Conservation (phyloP, 2,888 invertebrate genomes). For the Xestobium rufovillosum region DNA sequence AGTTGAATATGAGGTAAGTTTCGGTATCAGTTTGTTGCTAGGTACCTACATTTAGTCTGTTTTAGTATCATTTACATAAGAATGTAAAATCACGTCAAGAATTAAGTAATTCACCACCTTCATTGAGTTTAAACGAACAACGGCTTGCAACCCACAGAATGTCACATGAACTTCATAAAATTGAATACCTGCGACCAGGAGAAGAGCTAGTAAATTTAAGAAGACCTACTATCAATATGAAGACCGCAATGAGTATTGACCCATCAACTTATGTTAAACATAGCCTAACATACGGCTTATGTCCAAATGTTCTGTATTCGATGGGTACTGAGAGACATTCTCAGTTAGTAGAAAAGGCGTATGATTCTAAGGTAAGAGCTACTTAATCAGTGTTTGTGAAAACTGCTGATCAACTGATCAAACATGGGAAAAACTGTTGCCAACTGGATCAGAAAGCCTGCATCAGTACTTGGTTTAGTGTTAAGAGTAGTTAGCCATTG, state of each 20-base stretch:
- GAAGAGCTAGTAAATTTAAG: constrained; percentile 43
- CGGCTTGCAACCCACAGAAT: constrained; percentile 40
- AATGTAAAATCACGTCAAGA: constrained; percentile 32
- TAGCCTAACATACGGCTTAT: constrained; percentile 55
- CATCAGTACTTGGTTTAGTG: too few species aligned
- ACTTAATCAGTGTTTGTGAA: background rate
- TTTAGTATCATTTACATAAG: too few species aligned
- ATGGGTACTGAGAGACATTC: constrained; percentile 59
- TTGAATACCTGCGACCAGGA: background rate
- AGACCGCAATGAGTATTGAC: constrained; percentile 53
- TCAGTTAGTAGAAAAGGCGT: constrained; percentile 46
- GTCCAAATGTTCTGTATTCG: constrained; percentile 55
- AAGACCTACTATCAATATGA: constrained; percentile 45
- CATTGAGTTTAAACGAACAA: constrained; percentile 36
- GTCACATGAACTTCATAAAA: background rate
- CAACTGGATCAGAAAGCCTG: too few species aligned
- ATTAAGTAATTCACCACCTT: constrained; percentile 23
- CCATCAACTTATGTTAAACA: constrained; percentile 59
- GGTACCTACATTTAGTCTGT: too few species aligned
- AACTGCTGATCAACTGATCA: too few species aligned
- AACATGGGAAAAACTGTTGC: too few species aligned
- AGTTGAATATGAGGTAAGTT: constrained; percentile 45
- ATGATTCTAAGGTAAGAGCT: background rate
- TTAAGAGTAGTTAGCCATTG: too few species aligned
- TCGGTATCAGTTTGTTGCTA: too few species aligned